Evolutionary conservation across 2,888 invertebrate genomes (phyloP).

Genomic region (Tridacna gigas): DNA sequence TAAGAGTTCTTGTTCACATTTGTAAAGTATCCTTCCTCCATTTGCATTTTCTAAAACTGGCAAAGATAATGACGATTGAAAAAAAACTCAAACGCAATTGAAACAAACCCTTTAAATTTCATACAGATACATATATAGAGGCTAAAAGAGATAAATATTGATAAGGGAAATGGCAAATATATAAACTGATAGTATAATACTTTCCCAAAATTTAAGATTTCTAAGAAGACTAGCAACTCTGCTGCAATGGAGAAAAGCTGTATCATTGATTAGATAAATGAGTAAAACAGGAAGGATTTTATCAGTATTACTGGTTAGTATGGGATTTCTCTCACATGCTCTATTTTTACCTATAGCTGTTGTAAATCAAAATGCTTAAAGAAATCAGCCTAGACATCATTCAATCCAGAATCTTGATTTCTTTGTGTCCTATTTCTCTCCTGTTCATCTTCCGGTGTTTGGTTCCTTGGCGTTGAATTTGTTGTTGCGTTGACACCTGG

Average conservation of each 20-base stretch:
- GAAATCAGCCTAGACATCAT: slow-evolving; percentile 42
- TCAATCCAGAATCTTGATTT: slow-evolving; percentile 45
- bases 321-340: slow-evolving; percentile 8
- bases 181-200: too few species aligned
- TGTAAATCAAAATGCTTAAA: not conserved
- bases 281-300: slow-evolving; percentile 6
- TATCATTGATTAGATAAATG: not conserved
- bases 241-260: slow-evolving; percentile 5
- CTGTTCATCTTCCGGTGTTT: slow-evolving; percentile 20
- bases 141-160: too few species aligned
- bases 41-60: too few species aligned
- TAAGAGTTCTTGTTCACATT: too few species aligned
- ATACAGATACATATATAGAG: too few species aligned
- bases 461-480: slow-evolving; percentile 33
- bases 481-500: slow-evolving; percentile 11
- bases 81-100: too few species aligned
- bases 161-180: too few species aligned
- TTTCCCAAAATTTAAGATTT: too few species aligned
- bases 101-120: too few species aligned
- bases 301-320: slow-evolving; percentile 11
- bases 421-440: slow-evolving; percentile 23
- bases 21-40: too few species aligned
- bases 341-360: not conserved
- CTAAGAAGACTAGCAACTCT: too few species aligned
- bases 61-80: too few species aligned